These are phyloP conservation scores for Clinocottus analis DNA, from an alignment of 2,113 vertebrate genomes.

Conservation along the genomic window DNA sequence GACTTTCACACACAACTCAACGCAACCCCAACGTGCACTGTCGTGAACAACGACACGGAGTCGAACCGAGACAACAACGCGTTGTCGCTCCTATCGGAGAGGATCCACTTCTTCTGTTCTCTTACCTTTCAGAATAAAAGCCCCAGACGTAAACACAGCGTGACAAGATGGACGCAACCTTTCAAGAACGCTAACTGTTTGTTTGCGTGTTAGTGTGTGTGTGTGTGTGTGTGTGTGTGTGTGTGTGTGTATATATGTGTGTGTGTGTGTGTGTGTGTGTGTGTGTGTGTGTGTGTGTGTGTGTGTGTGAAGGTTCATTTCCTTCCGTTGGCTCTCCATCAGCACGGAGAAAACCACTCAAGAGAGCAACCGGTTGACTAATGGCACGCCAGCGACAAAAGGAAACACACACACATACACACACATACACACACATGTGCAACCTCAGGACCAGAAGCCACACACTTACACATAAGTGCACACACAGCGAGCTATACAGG, in stretches of 20 bases:
- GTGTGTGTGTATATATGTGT: too few relatives aligned
- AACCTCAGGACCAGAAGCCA: not conserved
- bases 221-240: too few relatives aligned
- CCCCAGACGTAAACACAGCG: too few relatives aligned
- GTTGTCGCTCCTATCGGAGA: too few relatives aligned
- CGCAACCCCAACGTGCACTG: too few relatives aligned
- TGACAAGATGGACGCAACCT: not conserved
- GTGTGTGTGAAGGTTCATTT: not conserved
- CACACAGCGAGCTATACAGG: not conserved
- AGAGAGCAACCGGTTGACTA: not conserved
- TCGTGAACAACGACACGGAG: too few relatives aligned
- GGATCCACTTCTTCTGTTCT: too few relatives aligned
- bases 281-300: not conserved
- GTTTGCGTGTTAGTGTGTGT: too few relatives aligned
- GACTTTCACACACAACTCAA: too few relatives aligned
- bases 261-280: too few relatives aligned
- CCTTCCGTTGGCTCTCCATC: constrained; percentile 4
- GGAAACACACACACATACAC: not conserved
- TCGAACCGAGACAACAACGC: too few relatives aligned
- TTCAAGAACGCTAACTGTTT: not conserved
- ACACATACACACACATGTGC: not conserved
- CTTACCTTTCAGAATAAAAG: too few relatives aligned
- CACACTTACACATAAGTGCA: not conserved
- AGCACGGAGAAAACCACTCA: not conserved
- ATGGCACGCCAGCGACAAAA: not conserved